Percentiles rank a stretch among this genome's conserved stretches.
phyloP scores from a whole-genome alignment of 2,113 vertebrate species.

The Okapia johnstoni region DNA sequence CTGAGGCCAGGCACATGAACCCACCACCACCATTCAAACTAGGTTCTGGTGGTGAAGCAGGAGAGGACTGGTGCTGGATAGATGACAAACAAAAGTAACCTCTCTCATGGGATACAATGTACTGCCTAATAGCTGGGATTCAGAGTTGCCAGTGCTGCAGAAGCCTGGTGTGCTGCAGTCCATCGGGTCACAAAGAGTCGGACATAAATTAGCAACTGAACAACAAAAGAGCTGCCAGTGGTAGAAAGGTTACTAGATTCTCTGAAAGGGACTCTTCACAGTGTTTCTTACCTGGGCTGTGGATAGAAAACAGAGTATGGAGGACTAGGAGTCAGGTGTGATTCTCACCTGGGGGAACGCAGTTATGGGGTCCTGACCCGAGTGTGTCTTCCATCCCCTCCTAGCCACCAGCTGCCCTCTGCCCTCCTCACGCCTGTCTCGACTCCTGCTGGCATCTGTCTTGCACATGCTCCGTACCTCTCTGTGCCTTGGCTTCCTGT shows the following conservation, averaged over 20 bases:
- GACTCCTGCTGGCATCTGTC: background rate
- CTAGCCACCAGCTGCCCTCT: accelerated
- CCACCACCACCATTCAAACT: background rate
- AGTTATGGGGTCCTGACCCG: background rate
- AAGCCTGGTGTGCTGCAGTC: background rate
- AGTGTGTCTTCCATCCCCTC: background rate
- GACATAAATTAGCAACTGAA: background rate
- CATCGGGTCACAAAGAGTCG: background rate
- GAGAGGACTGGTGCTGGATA: background rate
- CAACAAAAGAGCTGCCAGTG: background rate
- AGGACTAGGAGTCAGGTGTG: background rate
- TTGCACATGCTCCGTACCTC: accelerated
- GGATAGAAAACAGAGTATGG: background rate
- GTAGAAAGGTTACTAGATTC: background rate
- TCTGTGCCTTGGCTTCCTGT: background rate
- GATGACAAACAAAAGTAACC: background rate
- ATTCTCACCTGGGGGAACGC: background rate
- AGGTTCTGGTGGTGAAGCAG: background rate
- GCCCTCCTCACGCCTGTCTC: background rate
- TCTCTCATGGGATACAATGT: background rate
- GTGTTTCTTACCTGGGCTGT: background rate
- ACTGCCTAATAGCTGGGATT: background rate
- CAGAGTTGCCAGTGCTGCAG: background rate
- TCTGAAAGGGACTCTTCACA: no score
- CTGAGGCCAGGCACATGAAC: background rate